Percentiles rank a stretch among this genome's conserved stretches.
phyloP scores from a whole-genome alignment of 2,888 invertebrate genomes.

The Boloria euphrosyne region DNA sequence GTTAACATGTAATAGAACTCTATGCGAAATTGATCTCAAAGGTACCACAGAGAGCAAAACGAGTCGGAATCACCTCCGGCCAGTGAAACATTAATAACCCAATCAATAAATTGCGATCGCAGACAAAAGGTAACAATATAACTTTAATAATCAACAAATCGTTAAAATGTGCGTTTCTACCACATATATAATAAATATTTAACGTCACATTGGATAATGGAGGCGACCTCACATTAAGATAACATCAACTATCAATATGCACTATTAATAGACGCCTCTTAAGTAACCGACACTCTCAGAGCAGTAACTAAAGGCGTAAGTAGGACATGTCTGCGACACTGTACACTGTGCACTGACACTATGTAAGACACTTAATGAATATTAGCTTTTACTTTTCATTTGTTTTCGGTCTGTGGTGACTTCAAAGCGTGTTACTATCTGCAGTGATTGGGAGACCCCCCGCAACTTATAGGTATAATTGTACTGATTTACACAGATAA shows the following conservation, averaged over 20 bases:
- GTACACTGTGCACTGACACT: not conserved
- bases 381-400: too few relatives aligned
- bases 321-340: constrained; percentile 4
- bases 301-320: not conserved
- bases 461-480: not conserved
- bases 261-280: not conserved
- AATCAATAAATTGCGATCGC: too few relatives aligned
- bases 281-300: not conserved
- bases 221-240: not conserved
- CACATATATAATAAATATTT: not conserved
- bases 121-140: too few relatives aligned
- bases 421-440: not conserved
- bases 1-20: too few relatives aligned
- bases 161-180: too few relatives aligned
- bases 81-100: too few relatives aligned
- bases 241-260: not conserved
- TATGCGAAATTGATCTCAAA: too few relatives aligned
- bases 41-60: too few relatives aligned
- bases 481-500: not conserved
- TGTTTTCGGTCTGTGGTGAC: not conserved
- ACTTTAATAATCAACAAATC: too few relatives aligned
- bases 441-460: not conserved
- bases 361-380: not conserved
- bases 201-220: not conserved
- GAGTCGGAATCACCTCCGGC: too few relatives aligned